Percentiles rank a stretch among this genome's conserved stretches.
These are phyloP conservation scores for Archaeoteleia sp. DNA, from an alignment of 2,888 invertebrate genomes.

Conservation along the genomic window DNA sequence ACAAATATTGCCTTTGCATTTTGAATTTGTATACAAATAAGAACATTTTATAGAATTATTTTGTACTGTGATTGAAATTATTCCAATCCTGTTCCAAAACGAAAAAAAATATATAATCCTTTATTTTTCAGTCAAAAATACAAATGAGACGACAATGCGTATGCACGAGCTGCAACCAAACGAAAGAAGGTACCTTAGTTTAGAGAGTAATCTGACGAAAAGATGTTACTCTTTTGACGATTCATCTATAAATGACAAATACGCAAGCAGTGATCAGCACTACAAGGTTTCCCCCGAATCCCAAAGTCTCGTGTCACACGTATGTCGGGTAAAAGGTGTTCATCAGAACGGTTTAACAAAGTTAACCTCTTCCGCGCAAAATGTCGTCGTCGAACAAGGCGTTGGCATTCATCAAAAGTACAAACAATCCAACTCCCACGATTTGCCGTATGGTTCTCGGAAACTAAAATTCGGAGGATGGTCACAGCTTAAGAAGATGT, in stretches of 20 bases:
- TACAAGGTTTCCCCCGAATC: constrained; percentile 71
- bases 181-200: constrained; percentile 89
- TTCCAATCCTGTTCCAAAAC: no score
- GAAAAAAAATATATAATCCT: no score
- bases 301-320: constrained; percentile 76
- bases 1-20: no score
- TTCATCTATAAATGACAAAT: constrained; percentile 77
- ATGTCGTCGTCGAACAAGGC: constrained; percentile 77
- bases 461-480: constrained; percentile 73
- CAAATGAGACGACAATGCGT: constrained; percentile 75
- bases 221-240: constrained; percentile 78
- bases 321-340: constrained; percentile 73
- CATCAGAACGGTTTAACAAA: constrained; percentile 67
- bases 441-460: constrained; percentile 61
- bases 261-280: constrained; percentile 68
- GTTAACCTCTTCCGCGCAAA: constrained; percentile 84
- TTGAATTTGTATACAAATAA: no score
- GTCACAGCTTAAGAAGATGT: constrained; percentile 76
- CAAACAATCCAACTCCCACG: constrained; percentile 76
- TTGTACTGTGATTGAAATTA: no score
- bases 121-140: constrained; percentile 76
- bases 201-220: constrained; percentile 84
- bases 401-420: constrained; percentile 65
- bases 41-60: no score
- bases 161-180: constrained; percentile 82